These are phyloP conservation scores for Brachyistius frenatus DNA, from an alignment of 2,113 vertebrate genomes.

Conservation along the genomic window DNA sequence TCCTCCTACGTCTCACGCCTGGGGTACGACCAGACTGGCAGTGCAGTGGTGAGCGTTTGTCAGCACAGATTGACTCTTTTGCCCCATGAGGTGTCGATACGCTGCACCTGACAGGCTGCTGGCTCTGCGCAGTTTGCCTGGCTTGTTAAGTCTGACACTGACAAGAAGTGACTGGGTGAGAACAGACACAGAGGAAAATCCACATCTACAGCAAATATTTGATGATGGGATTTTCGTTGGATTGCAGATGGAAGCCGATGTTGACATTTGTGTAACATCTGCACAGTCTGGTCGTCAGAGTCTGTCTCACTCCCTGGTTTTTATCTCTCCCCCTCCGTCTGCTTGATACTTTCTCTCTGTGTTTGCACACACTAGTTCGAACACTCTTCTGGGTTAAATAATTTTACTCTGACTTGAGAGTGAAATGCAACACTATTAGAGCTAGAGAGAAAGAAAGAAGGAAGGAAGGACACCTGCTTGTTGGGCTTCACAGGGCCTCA, in stretches of 20 bases:
- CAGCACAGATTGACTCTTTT: constrained; percentile 75
- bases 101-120: constrained; percentile 77
- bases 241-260: constrained; percentile 71
- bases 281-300: constrained; percentile 44
- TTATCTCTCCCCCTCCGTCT: not conserved
- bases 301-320: constrained; percentile 48
- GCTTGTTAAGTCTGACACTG: constrained; percentile 78
- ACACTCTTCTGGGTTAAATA: not conserved
- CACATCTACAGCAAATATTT: constrained; percentile 82
- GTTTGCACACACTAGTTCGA: constrained; percentile 9
- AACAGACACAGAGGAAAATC: constrained; percentile 70
- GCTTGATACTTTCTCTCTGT: not conserved
- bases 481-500: not conserved
- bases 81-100: constrained; percentile 75
- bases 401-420: not conserved
- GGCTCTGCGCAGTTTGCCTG: constrained; percentile 66
- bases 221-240: constrained; percentile 78
- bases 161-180: constrained; percentile 69
- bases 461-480: not conserved
- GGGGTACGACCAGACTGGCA: constrained; percentile 55
- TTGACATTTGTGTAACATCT: constrained; percentile 77
- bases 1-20: constrained; percentile 44
- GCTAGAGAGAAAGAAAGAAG: too few species aligned
- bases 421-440: not conserved
- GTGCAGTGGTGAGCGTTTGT: constrained; percentile 69